phyloP scores from a whole-genome alignment of 2,797 vertebrate species.

The Ciconia nigra region DNA sequence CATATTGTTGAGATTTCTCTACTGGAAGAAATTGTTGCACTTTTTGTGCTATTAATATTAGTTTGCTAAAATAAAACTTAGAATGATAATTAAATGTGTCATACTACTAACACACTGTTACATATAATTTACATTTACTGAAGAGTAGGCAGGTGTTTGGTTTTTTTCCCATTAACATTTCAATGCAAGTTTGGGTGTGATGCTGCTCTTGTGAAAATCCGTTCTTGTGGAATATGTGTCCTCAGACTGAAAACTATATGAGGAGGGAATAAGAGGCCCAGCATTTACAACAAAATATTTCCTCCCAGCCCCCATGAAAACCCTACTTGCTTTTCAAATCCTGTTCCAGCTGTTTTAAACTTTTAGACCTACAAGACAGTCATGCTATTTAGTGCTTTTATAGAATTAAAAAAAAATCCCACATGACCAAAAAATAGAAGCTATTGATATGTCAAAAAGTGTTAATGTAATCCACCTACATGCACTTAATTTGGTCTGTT shows the following conservation, averaged over 20 bases:
- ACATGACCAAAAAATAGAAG: not conserved
- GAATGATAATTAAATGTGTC: not conserved
- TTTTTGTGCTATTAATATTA: not conserved
- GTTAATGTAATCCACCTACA: constrained; percentile 41
- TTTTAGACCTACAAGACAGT: not conserved
- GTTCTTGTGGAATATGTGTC: not conserved
- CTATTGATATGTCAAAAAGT: not conserved
- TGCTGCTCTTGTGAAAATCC: not conserved
- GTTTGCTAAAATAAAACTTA: not conserved
- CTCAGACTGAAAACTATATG: not conserved
- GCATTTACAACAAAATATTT: not conserved
- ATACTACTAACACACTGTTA: not conserved
- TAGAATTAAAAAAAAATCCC: not conserved
- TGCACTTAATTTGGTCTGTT: not conserved
- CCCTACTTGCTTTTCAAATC: not conserved
- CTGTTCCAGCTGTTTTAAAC: not conserved
- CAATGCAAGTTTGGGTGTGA: not conserved
- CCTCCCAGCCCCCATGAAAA: not conserved
- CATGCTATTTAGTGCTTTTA: not conserved
- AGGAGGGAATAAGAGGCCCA: not conserved
- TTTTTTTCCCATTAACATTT: not conserved
- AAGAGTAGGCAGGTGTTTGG: not conserved
- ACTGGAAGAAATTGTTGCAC: not conserved
- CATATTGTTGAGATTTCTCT: not conserved
- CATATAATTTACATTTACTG: not conserved